Evolutionary conservation across 2,113 vertebrate genomes (phyloP).

Genomic region (Spea bombifrons): DNA sequence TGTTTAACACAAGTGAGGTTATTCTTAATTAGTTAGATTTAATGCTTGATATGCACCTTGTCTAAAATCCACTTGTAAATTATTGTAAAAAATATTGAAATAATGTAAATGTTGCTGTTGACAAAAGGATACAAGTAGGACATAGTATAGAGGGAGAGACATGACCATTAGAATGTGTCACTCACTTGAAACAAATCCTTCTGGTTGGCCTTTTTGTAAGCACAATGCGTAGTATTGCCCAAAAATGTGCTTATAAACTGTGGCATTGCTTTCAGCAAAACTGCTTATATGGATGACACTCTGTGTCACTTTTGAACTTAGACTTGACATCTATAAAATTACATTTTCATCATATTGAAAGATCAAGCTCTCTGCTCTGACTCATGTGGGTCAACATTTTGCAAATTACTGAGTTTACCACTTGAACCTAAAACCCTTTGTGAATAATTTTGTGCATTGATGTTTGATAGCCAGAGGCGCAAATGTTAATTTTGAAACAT

Average conservation of each 20-base stretch:
- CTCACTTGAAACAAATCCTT: constrained; percentile 22
- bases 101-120: constrained; percentile 2
- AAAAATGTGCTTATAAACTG: constrained; percentile 70
- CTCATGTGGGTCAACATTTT: constrained; percentile 77
- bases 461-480: constrained; percentile 72
- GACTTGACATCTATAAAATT: constrained; percentile 76
- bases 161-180: constrained; percentile 22
- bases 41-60: too few relatives aligned
- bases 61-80: not conserved
- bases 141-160: not conserved
- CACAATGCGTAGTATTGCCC: constrained; percentile 54
- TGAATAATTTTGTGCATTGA: constrained; percentile 72
- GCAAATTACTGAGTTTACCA: constrained; percentile 74
- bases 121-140: not conserved
- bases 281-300: constrained; percentile 73
- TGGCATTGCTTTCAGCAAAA: constrained; percentile 73
- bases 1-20: too few relatives aligned
- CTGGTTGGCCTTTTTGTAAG: constrained; percentile 7
- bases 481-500: constrained; percentile 67
- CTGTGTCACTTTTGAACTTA: constrained; percentile 73
- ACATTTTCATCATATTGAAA: constrained; percentile 76
- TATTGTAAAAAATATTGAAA: not conserved
- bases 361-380: constrained; percentile 70
- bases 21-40: too few relatives aligned
- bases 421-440: constrained; percentile 72